Evolutionary conservation across 2,797 vertebrate species (phyloP).

Genomic region (Corythornis leucogaster): DNA sequence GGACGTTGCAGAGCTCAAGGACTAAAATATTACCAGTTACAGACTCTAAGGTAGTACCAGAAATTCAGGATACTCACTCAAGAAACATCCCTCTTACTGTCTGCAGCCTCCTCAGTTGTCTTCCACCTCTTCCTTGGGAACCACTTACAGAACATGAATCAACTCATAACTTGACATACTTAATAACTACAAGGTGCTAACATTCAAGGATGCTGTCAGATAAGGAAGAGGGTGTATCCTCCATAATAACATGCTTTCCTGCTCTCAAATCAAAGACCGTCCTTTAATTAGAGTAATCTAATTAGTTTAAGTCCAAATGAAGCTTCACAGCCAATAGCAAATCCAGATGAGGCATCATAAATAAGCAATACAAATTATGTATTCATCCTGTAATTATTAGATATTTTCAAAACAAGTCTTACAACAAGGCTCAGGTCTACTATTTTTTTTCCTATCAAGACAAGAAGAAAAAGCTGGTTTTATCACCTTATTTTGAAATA

Average conservation of each 20-base stretch:
- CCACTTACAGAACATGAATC: constrained; percentile 27
- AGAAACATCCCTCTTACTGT: neutral
- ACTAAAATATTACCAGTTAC: neutral
- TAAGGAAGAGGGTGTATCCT: constrained; percentile 36
- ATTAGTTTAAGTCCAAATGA: constrained; percentile 31
- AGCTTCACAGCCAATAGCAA: constrained; percentile 30
- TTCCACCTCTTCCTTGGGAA: constrained; percentile 3
- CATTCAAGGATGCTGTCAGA: constrained; percentile 26
- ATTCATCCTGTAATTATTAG: constrained; percentile 18
- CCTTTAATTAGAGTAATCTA: constrained; percentile 26
- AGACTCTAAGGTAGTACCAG: neutral
- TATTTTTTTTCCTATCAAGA: neutral
- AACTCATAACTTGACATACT: neutral
- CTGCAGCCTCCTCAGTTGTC: neutral
- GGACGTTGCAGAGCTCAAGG: neutral
- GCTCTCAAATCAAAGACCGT: constrained; percentile 9
- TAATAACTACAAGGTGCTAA: neutral
- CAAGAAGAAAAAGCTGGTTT: neutral
- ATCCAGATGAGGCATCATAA: constrained; percentile 43
- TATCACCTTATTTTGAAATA: neutral
- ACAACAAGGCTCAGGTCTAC: neutral
- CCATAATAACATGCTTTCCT: neutral
- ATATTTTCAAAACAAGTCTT: constrained; percentile 18
- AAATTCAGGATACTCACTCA: neutral
- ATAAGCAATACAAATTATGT: constrained; percentile 24